A percentile compares a stretch with the other conserved stretches of the same genome.
phyloP scores from a whole-genome alignment of 2,888 invertebrate genomes.

The Coelopa pilipes region DNA sequence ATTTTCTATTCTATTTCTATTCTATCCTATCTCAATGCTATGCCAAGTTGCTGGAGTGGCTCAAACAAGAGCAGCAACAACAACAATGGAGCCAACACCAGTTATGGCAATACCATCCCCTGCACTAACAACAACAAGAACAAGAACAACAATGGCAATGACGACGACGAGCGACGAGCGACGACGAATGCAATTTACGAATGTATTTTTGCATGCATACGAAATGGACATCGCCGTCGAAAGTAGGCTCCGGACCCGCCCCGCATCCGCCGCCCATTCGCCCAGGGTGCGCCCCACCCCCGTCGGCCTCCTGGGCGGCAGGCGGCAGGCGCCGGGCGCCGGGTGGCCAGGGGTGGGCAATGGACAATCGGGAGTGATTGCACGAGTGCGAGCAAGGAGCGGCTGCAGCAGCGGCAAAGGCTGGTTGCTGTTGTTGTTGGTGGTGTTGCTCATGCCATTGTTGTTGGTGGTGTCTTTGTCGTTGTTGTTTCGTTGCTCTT shows the following conservation, averaged over 20 bases:
- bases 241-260: not conserved
- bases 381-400: conserved; percentile 6
- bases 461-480: too few relatives aligned
- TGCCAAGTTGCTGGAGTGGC: conserved; percentile 29
- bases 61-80: conserved; percentile 16
- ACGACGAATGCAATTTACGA: conserved; percentile 46
- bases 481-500: too few relatives aligned
- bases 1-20: conserved; percentile 32
- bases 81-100: not conserved
- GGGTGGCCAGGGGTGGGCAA: not conserved
- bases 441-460: too few relatives aligned
- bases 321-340: not conserved
- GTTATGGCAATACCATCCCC: too few relatives aligned
- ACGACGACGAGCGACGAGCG: not conserved
- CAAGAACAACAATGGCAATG: conserved; percentile 2
- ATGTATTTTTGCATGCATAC: conserved; percentile 48
- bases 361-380: conserved; percentile 30
- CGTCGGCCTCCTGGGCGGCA: too few relatives aligned
- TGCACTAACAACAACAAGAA: conserved; percentile 12
- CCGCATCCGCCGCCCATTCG: not conserved
- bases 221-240: conserved; percentile 36
- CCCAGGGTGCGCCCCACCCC: not conserved
- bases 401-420: too few relatives aligned
- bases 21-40: conserved; percentile 20
- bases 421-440: too few relatives aligned